Evolutionary conservation across 1,140 invertebrate genomes (phyloP).

Genomic region (Orius insidiosus): DNA sequence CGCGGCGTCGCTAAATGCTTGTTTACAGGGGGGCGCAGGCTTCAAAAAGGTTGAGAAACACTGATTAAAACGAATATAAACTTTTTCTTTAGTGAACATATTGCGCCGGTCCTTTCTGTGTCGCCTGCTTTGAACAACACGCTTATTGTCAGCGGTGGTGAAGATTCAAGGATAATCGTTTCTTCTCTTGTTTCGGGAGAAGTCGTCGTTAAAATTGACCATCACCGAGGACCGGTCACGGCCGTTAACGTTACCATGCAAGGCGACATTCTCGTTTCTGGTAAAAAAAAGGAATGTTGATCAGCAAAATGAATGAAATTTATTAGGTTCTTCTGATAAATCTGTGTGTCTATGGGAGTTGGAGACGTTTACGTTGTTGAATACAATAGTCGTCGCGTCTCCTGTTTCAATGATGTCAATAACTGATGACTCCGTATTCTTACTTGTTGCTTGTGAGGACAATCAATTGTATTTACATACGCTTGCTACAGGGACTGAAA

Average conservation of each 20-base stretch:
- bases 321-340: conserved; percentile 44
- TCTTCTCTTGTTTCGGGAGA: conserved; percentile 52
- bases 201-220: conserved; percentile 63
- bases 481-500: conserved; percentile 64
- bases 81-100: conserved; percentile 41
- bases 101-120: conserved; percentile 54
- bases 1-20: too few species aligned
- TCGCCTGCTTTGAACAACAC: conserved; percentile 55
- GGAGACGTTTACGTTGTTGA: conserved; percentile 57
- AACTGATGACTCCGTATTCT: conserved; percentile 64
- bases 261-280: conserved; percentile 62
- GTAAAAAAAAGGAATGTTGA: background rate
- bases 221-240: conserved; percentile 64
- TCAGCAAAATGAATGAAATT: background rate
- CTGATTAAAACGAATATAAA: too few species aligned
- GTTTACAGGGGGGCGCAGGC: too few species aligned
- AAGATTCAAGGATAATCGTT: conserved; percentile 65
- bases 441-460: conserved; percentile 60
- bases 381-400: conserved; percentile 43
- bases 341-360: conserved; percentile 68
- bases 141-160: conserved; percentile 63
- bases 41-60: too few species aligned
- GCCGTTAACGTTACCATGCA: conserved; percentile 50
- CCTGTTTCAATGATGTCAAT: conserved; percentile 58
- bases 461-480: conserved; percentile 62